Base-by-base conservation (phyloP, 1,140 invertebrate genomes). In the Drosophila burlai region DNA sequence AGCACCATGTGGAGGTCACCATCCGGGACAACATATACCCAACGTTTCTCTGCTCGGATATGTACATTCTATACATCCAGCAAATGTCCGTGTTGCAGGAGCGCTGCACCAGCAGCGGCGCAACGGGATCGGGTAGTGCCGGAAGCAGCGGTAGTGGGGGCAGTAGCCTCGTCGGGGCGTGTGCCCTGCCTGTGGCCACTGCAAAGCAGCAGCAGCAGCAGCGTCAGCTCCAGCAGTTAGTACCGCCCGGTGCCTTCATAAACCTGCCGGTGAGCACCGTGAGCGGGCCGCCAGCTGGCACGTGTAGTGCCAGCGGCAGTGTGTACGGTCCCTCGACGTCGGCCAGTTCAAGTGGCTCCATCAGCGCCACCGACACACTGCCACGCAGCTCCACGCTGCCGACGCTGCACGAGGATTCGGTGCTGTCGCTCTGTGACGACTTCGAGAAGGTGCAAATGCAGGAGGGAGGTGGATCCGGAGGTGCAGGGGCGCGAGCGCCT, bases 1-100 rank as follows among this genome's bases (percentile, higher is more conserved):
- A 95, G 77, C 93, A 93, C 40, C 94, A 95, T 93, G 96, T 98
- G 67, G 97, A 98, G 93, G 94, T 95, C 45, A 94, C 96, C 40
- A 98, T 99, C 91, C 96, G 95, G 71, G 96, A 96, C 85, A 96
- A 97, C 34, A 97, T 97, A 50, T 98, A 98, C 94, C 96, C 97
- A 45, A 97, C 97, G 93, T 99, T 99, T 93, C 94, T 99, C 67
- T 96, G 96, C 81, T 98, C 97, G 71, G 97, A 98, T 81, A 95
- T 97, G 90, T 99, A 98, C 94, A 95, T 98, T 83, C 95, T 97
- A 90, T 97, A 98, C 94, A 96, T 98, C 83, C 96, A 97, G 92
- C 91, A 89, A 58, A 93, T 93, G 89, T 93, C 92, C 9, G 92
- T 87, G 13, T 58, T 79, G 18, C 92, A 93, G 43, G 92, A 93